Evolutionary conservation across 2,888 invertebrate species (phyloP), one percentile per base, ranked within the genome.

Genomic region (Thymelicus lineola): DNA sequence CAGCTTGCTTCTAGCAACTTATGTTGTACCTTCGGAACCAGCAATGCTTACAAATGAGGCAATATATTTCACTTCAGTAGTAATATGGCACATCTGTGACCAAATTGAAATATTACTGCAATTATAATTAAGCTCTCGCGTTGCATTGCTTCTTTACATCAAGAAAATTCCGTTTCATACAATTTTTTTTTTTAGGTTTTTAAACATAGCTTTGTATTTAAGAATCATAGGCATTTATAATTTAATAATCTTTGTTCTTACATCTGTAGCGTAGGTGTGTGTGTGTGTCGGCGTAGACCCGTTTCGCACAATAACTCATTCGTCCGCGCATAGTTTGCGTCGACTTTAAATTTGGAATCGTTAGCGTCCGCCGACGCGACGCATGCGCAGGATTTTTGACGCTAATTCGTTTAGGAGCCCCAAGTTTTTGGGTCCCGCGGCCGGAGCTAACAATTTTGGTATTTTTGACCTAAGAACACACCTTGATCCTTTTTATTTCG

Each of bases 371-470:
- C 80, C 80, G 81, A 75, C 75, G 57, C 77, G 77, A 64, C 81
- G 84, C 82, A 82, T 82, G 77, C 82, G 75, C 78, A 46, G 79
- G 74, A 84, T 85, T 80, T 82, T 81, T 84, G 82, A 77, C 81
- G 78, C 82, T 85, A 85, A 87, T 87, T 87, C 81, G 82, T 81
- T 84, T 82, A 83, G 84, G 85, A 75, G 75, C 76, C 72, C 72
- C 77, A 75, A 77, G 81, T 84, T 82, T 79, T 79, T 75, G 73
- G 60, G 45, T 58, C 72, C 62, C 72, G 73, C 73, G 72, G 72
- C 17, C 58, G 42, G 15, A 35, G 15, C 48, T 46, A 69, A 63
- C 48, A 58, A 69, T 69, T 69, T 64, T 14, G 69, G 69, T 69
- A 69, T 69, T 64, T 69, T 38, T 14, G 35, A 64, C 58, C 69